Percentiles rank a stretch among this genome's conserved stretches.
phyloP scores from a whole-genome alignment of 2,113 vertebrate genomes.

The Murina feae region DNA sequence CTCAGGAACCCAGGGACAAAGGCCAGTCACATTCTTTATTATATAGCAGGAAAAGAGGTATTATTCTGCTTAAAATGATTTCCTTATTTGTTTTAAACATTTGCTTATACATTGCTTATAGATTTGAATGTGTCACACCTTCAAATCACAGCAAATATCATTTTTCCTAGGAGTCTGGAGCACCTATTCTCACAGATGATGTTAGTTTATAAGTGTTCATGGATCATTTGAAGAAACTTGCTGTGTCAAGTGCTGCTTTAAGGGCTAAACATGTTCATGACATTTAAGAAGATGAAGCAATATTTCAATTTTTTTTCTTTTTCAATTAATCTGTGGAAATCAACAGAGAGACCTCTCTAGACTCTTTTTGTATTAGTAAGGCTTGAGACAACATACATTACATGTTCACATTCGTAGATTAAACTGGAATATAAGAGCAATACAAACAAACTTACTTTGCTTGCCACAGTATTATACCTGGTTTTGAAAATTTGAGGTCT shows the following conservation, averaged over 20 bases:
- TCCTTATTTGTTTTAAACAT: not conserved
- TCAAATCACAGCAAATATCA: slow-evolving; percentile 17
- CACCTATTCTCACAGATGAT: slow-evolving; percentile 96
- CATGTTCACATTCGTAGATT: slow-evolving; percentile 66
- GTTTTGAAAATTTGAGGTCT: slow-evolving; percentile 64
- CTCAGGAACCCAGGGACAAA: not conserved
- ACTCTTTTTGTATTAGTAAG: slow-evolving; percentile 32
- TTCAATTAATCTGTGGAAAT: slow-evolving; percentile 43
- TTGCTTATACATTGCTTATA: not conserved
- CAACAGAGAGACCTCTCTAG: slow-evolving; percentile 23
- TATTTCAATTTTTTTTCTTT: slow-evolving; percentile 65
- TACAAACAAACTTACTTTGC: slow-evolving; percentile 70
- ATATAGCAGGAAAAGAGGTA: not conserved
- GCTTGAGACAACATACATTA: slow-evolving; percentile 40
- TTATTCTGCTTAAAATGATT: slow-evolving; percentile 11
- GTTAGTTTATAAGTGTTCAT: slow-evolving; percentile 98
- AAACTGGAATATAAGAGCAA: slow-evolving; percentile 70
- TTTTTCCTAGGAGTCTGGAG: slow-evolving; percentile 89
- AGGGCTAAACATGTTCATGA: slow-evolving; percentile 32
- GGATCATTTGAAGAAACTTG: slow-evolving; percentile 98
- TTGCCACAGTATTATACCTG: slow-evolving; percentile 70
- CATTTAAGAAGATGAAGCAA: slow-evolving; percentile 59
- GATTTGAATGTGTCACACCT: not conserved
- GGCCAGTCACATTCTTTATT: not conserved
- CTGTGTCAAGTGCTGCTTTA: slow-evolving; percentile 96